phyloP scores from a whole-genome alignment of 2,888 invertebrate species.

The Axea sp. region DNA sequence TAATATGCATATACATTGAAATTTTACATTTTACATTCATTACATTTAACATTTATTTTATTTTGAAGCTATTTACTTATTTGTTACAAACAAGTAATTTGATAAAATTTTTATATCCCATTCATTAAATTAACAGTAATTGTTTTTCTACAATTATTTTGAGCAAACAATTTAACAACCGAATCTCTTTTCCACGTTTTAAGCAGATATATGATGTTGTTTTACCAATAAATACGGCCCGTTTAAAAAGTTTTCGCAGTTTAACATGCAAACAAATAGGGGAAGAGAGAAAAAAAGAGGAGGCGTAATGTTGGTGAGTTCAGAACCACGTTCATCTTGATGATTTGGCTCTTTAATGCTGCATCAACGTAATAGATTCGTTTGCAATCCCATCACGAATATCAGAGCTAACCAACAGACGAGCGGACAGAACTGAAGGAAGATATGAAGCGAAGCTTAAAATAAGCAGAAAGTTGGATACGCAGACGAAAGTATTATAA shows the following conservation, averaged over 20 bases:
- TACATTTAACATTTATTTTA: no score
- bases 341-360: constrained; percentile 74
- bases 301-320: constrained; percentile 62
- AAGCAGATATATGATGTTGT: constrained; percentile 24
- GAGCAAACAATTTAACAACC: no score
- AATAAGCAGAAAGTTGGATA: constrained; percentile 77
- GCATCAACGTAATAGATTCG: constrained; percentile 77
- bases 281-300: constrained; percentile 41
- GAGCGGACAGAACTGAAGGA: constrained; percentile 63
- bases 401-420: constrained; percentile 67
- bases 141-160: no score
- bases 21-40: no score
- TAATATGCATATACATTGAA: no score
- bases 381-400: constrained; percentile 75
- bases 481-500: constrained; percentile 78
- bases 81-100: no score
- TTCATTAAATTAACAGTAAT: no score
- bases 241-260: constrained; percentile 57
- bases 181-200: no score
- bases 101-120: no score
- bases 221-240: constrained; percentile 39
- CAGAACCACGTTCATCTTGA: constrained; percentile 68
- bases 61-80: no score
- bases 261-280: constrained; percentile 49
- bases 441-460: constrained; percentile 68